Percentiles rank a stretch among this genome's conserved stretches.
These are phyloP conservation scores for Poeciliopsis turrubarensis DNA, from an alignment of 2,113 vertebrate genomes.

Conservation along the genomic window DNA sequence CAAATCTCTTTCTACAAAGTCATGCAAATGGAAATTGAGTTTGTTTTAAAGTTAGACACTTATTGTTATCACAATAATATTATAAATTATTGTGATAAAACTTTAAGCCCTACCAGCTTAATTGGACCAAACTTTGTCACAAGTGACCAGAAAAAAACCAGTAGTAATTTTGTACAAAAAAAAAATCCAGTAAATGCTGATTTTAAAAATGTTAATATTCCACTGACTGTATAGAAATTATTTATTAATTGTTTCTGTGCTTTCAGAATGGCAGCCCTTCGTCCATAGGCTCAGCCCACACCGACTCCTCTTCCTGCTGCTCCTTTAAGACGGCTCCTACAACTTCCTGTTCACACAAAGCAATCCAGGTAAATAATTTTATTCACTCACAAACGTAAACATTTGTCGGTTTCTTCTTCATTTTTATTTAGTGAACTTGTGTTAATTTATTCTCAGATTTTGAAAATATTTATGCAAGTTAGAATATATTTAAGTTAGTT, in stretches of 20 bases:
- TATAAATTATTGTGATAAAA: no score
- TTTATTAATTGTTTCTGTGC: slow-evolving; percentile 58
- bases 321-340: slow-evolving; percentile 73
- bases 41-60: no score
- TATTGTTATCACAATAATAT: no score
- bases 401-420: not conserved
- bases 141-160: not conserved
- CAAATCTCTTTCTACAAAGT: no score
- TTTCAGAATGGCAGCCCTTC: slow-evolving; percentile 92
- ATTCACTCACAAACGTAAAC: not conserved
- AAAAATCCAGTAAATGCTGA: no score
- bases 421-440: not conserved
- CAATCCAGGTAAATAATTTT: slow-evolving; percentile 86
- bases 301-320: slow-evolving; percentile 91
- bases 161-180: not conserved
- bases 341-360: slow-evolving; percentile 84
- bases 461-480: no score
- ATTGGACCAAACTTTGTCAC: not conserved
- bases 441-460: no score
- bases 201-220: no score
- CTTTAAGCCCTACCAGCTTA: no score
- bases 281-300: slow-evolving; percentile 87
- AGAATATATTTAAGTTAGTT: no score
- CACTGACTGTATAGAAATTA: no score
- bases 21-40: no score